These are phyloP conservation scores for Noctua janthe DNA, from an alignment of 2,888 invertebrate species.

Conservation along the genomic window DNA sequence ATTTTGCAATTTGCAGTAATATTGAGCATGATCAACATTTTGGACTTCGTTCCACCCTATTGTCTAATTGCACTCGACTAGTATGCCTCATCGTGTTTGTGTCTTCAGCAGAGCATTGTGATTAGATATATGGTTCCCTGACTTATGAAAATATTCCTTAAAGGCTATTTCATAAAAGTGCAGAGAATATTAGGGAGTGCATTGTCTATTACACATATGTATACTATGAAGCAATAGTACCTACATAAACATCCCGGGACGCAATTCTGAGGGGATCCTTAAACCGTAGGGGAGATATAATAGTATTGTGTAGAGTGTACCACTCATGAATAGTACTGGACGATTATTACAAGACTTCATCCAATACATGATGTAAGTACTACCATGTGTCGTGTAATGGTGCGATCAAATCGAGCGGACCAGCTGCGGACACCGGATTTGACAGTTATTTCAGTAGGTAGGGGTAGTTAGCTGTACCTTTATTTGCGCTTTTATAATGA, in stretches of 20 bases:
- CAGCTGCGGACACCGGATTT: neutral
- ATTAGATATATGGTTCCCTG: neutral
- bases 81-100: neutral
- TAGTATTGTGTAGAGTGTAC: constrained; percentile 7
- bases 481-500: neutral
- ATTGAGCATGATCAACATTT: neutral
- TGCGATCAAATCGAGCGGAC: neutral
- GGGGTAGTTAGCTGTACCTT: neutral
- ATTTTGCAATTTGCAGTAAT: neutral
- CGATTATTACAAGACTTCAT: neutral
- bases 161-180: neutral
- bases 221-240: neutral
- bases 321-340: constrained; percentile 31
- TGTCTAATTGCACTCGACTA: too few species aligned
- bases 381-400: too few species aligned
- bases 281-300: constrained; percentile 33
- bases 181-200: neutral
- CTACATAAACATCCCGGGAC: constrained; percentile 15
- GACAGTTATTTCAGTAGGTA: neutral
- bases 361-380: neutral
- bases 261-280: constrained; percentile 32
- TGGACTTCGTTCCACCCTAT: neutral
- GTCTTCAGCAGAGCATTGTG: neutral
- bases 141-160: neutral
- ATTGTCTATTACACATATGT: neutral